These are phyloP conservation scores for Temnothorax ravouxi DNA, from an alignment of 2,888 invertebrate species.

Conservation along the genomic window DNA sequence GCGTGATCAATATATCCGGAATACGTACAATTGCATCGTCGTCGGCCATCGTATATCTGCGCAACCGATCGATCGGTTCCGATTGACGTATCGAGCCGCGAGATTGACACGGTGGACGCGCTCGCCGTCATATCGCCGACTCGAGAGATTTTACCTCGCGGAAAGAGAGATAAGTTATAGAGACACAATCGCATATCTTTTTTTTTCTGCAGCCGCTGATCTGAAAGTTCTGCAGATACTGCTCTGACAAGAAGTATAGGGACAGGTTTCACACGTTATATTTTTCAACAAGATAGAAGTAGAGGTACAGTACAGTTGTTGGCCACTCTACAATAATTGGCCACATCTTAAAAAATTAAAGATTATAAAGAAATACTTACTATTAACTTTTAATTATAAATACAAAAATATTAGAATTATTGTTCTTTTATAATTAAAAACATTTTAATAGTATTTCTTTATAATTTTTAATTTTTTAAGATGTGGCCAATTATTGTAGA, in stretches of 20 bases:
- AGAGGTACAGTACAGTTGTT: no score
- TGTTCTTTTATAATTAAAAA: no score
- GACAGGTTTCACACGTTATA: not conserved
- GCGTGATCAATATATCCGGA: constrained; percentile 50
- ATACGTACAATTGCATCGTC: constrained; percentile 27
- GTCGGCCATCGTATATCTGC: constrained; percentile 17
- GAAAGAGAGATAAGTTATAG: not conserved
- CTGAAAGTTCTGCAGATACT: not conserved
- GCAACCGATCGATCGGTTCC: constrained; percentile 39
- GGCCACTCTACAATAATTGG: no score
- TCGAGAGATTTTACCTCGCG: not conserved
- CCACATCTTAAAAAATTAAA: no score
- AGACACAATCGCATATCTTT: not conserved
- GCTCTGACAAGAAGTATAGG: not conserved
- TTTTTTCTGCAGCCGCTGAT: not conserved
- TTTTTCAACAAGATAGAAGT: not conserved
- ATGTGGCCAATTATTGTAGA: no score
- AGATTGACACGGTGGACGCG: constrained; percentile 15
- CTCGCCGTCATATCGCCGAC: not conserved
- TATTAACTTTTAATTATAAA: no score
- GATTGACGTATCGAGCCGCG: constrained; percentile 42
- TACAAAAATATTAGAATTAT: no score
- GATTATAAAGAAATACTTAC: no score
- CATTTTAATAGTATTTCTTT: no score
- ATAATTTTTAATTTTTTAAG: no score